Conservation (phyloP, 2,113 vertebrate species). For the Brachirus orientalis region DNA sequence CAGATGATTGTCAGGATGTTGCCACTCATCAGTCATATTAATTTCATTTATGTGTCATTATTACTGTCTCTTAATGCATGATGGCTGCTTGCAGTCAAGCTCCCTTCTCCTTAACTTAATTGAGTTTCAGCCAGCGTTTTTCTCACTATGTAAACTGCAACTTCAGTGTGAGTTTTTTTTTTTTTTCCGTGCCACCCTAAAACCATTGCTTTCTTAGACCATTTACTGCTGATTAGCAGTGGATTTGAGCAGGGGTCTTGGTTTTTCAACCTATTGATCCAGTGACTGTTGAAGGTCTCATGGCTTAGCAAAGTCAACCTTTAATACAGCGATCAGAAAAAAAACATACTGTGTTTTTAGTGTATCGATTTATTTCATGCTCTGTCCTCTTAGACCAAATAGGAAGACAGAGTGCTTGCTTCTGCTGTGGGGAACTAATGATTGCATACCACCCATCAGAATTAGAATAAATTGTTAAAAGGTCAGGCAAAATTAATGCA, state of each 20-base stretch:
- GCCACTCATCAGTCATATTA: conserved; percentile 78
- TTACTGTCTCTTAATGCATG: conserved; percentile 70
- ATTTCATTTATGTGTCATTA: conserved; percentile 79
- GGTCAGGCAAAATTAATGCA: not conserved
- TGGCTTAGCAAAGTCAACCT: conserved; percentile 68
- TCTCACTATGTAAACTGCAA: conserved; percentile 44
- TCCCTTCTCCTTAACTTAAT: conserved; percentile 67
- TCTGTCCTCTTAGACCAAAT: conserved; percentile 43
- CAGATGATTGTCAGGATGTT: conserved; percentile 73
- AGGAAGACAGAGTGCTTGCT: too few species aligned
- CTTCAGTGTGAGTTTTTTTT: conserved; percentile 42
- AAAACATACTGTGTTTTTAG: conserved; percentile 64
- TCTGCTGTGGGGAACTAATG: conserved; percentile 8
- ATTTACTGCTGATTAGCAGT: conserved; percentile 65
- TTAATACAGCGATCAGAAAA: conserved; percentile 70
- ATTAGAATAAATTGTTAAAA: conserved; percentile 4
- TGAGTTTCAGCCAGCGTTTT: conserved; percentile 62
- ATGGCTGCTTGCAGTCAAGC: conserved; percentile 45
- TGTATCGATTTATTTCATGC: conserved; percentile 65
- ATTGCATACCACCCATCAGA: not conserved
- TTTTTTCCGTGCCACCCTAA: conserved; percentile 19
- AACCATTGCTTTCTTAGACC: conserved; percentile 33
- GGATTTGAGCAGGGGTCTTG: conserved; percentile 67
- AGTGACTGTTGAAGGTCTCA: conserved; percentile 67
- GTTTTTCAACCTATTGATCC: conserved; percentile 72